Evolutionary conservation across 2,888 invertebrate species (phyloP), one percentile per base, ranked within the genome.

Genomic region (Doris montereyensis): DNA sequence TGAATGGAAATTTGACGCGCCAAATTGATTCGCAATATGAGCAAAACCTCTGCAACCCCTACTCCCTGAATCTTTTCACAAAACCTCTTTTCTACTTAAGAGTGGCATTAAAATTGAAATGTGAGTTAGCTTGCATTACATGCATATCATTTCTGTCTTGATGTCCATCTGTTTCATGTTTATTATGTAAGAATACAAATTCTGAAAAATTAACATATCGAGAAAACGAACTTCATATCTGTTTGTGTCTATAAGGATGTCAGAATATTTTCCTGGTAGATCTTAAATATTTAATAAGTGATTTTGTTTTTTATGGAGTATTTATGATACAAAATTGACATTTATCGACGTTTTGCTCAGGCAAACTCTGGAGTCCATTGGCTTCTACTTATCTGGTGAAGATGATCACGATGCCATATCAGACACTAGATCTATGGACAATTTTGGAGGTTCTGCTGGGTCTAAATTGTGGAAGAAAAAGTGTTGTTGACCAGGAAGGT

Each of bases 1-100:
- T 88, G 99, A 99, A 92, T 99, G 99, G 99, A 99, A 99, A 93
- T 99, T 98, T 91, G 99, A 34, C 93, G 99, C 89, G 99, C 99
- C 77, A 99, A 99, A 92, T 93, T 99, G 89, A 98, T 99, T 91
- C 94, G 99, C 85, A 98, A 98, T 91, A 99, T 99, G 98, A 99
- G 98, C 93, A 95, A 94, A 88, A 98, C 98, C 5, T 97, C 96
- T 78, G 97, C 98, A 0, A 98, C 99, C 0, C 99, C 99, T 0
- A 96, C 17, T 99, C 99, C 0, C 94, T 99, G 85, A 99, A 99
- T 92, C 94, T 99, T 84, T 94, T 99, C 88, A 98, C 98, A 68
- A 97, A 92, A 81, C 86, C 92, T 21, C 86, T 90, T 77, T 90
- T 87, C n/a, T 91, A 91, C 84, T 82, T 87, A 76, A 85, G 86